Percentiles rank a stretch among this genome's conserved stretches.
These are phyloP conservation scores for Ditylenchus weischeri DNA, from an alignment of 2,888 invertebrate genomes.

Conservation along the genomic window DNA sequence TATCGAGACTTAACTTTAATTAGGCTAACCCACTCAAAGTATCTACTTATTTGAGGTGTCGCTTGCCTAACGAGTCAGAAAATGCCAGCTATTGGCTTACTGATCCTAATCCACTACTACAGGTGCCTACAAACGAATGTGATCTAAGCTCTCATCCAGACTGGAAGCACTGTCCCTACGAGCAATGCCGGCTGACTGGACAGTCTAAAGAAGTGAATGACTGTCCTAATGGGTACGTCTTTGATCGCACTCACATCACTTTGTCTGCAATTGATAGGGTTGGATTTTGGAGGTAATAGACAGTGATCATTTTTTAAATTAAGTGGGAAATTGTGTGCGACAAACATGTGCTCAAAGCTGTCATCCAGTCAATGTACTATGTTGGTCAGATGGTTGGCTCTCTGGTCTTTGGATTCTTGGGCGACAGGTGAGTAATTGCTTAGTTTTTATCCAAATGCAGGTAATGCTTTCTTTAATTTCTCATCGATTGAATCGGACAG, in stretches of 20 bases:
- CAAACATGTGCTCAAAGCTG: constrained; percentile 49
- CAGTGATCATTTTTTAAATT: background rate
- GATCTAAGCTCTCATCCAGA: constrained; percentile 25
- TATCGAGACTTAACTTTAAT: background rate
- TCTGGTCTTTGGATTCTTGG: constrained; percentile 55
- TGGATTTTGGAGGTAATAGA: too few relatives aligned
- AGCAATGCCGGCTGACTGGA: constrained; percentile 27
- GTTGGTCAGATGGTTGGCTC: constrained; percentile 58
- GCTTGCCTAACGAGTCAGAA: constrained; percentile 34
- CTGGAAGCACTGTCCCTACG: constrained; percentile 27
- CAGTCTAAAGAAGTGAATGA: constrained; percentile 3
- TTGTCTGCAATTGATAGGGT: constrained; percentile 52
- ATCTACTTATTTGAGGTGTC: constrained; percentile 38
- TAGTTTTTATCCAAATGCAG: too few relatives aligned
- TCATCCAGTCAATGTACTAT: constrained; percentile 56
- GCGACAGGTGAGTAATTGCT: constrained; percentile 44
- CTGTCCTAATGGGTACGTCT: constrained; percentile 41
- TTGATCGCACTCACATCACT: constrained; percentile 45
- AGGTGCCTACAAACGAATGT: constrained; percentile 17
- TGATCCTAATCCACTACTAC: constrained; percentile 7
- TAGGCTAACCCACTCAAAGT: background rate
- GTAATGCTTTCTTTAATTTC: too few relatives aligned
- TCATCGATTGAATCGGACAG: too few relatives aligned
- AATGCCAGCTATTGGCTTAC: constrained; percentile 32
- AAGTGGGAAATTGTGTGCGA: constrained; percentile 58